Percentiles rank a stretch among this genome's conserved stretches.
Evolutionary conservation across 2,113 vertebrate species (phyloP).

Genomic region (Poecile atricapillus): DNA sequence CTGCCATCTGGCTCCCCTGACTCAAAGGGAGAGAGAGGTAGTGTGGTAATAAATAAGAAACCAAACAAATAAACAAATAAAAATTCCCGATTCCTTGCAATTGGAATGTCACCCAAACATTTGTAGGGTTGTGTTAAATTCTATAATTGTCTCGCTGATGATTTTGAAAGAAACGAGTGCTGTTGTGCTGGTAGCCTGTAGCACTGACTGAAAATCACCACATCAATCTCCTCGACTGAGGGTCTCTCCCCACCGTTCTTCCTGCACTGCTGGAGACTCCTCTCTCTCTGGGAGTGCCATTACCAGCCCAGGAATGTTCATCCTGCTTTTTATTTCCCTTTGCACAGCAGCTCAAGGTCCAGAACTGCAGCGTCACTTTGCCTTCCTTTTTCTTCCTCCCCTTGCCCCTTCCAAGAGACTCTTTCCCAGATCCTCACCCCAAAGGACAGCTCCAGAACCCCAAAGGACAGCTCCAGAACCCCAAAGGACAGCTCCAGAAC

Average conservation of each 20-base stretch:
- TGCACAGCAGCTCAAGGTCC: neutral
- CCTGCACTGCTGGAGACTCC: neutral
- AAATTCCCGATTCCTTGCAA: neutral
- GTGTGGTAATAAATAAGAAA: slow-evolving; percentile 5
- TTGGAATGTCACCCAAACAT: neutral
- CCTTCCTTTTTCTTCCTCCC: no score
- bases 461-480: neutral
- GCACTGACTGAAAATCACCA: slow-evolving; percentile 7
- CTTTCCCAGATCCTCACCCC: neutral
- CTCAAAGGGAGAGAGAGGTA: neutral
- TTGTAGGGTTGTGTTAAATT: neutral
- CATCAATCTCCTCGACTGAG: slow-evolving; percentile 35
- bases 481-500: no score
- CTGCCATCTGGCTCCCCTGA: slow-evolving; percentile 52
- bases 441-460: no score
- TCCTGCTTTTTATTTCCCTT: neutral
- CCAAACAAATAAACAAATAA: slow-evolving; percentile 28
- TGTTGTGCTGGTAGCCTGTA: neutral
- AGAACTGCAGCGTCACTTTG: neutral
- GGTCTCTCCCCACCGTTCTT: neutral
- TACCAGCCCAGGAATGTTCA: slow-evolving; percentile 42
- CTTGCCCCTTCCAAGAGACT: neutral
- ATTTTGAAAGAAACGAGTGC: neutral
- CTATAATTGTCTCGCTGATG: slow-evolving; percentile 10
- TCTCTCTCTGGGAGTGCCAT: slow-evolving; percentile 40